A percentile compares a stretch with the other conserved stretches of the same genome.
These are phyloP conservation scores for Eupithecia centaureata DNA, from an alignment of 2,888 invertebrate species.

Conservation along the genomic window DNA sequence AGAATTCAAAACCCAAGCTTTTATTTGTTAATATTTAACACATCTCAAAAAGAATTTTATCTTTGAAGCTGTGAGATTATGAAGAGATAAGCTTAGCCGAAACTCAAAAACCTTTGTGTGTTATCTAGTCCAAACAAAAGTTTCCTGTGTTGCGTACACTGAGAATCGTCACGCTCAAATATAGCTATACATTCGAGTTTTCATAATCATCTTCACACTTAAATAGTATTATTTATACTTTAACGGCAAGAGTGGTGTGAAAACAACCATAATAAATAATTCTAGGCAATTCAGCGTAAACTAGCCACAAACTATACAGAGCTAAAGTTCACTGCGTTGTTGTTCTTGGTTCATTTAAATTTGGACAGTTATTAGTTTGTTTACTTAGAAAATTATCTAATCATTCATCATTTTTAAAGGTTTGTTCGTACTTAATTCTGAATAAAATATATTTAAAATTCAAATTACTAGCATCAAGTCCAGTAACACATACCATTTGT, in stretches of 20 bases:
- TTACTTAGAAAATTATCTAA: too few species aligned
- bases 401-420: too few species aligned
- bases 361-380: background rate
- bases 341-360: background rate
- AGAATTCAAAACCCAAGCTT: constrained; percentile 37
- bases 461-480: background rate
- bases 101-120: constrained; percentile 74
- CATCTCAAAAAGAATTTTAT: constrained; percentile 77
- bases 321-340: background rate
- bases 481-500: too few species aligned
- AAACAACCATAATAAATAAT: too few species aligned
- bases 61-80: constrained; percentile 66
- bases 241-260: too few species aligned
- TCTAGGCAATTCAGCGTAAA: background rate
- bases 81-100: constrained; percentile 71
- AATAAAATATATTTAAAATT: too few species aligned
- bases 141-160: constrained; percentile 67
- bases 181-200: background rate
- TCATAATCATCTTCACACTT: constrained; percentile 2
- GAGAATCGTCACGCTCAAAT: constrained; percentile 6
- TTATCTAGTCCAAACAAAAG: constrained; percentile 79
- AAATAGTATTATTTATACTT: too few species aligned
- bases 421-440: too few species aligned
- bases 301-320: background rate
- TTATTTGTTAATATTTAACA: constrained; percentile 77